phyloP scores from a whole-genome alignment of 92 coral and sea anemone species.

The Epizoanthus rinbou region DNA sequence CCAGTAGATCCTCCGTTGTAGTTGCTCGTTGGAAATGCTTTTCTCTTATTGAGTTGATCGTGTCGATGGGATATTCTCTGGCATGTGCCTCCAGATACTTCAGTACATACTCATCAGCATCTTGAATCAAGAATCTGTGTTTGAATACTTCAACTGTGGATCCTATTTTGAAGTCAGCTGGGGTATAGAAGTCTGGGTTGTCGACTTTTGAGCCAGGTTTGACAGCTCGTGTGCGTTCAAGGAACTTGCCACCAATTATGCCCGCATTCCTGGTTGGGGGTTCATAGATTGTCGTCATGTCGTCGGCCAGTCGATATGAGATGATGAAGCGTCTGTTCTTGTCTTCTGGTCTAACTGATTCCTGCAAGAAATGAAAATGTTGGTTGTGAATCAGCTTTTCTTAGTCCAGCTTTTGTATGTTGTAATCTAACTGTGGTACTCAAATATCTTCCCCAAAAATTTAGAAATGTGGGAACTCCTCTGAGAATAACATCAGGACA shows the following conservation, averaged over 20 bases:
- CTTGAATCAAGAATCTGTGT: slow-evolving; percentile 89
- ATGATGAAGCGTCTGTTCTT: slow-evolving; percentile 97
- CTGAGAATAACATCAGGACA: neutral
- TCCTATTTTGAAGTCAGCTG: slow-evolving; percentile 96
- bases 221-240: slow-evolving; percentile 92
- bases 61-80: slow-evolving; percentile 83
- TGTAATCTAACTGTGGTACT: neutral
- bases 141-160: slow-evolving; percentile 87
- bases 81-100: slow-evolving; percentile 95
- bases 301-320: slow-evolving; percentile 91
- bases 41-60: slow-evolving; percentile 94
- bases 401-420: neutral
- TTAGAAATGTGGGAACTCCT: neutral
- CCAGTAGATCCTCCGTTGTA: slow-evolving; percentile 76
- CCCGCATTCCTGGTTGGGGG: slow-evolving; percentile 99
- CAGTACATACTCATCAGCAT: slow-evolving; percentile 95
- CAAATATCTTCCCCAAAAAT: too few species aligned
- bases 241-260: slow-evolving; percentile 96
- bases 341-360: slow-evolving; percentile 94
- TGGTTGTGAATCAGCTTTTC: neutral
- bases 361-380: slow-evolving; percentile 50
- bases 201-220: slow-evolving; percentile 97
- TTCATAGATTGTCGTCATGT: slow-evolving; percentile 97
- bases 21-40: slow-evolving; percentile 76
- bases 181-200: slow-evolving; percentile 96